phyloP scores from a whole-genome alignment of 2,888 invertebrate species.

The Zaprionus bogoriensis region DNA sequence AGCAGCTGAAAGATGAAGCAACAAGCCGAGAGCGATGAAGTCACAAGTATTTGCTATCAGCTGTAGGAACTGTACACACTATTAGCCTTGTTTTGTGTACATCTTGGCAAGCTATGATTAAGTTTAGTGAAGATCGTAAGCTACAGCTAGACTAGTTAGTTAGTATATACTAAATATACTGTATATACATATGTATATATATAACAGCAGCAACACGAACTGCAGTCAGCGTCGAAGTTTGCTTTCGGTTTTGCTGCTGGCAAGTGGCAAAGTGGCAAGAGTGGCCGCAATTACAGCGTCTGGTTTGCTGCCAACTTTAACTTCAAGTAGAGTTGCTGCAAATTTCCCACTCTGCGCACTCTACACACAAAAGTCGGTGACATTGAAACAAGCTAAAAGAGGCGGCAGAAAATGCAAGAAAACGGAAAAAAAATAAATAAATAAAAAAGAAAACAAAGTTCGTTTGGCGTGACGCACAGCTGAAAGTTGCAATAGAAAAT shows the following conservation, averaged over 20 bases:
- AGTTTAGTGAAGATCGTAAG: too few relatives aligned
- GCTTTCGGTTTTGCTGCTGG: slow-evolving; percentile 24
- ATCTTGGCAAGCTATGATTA: too few relatives aligned
- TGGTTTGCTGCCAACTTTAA: slow-evolving; percentile 37
- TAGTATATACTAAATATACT: too few relatives aligned
- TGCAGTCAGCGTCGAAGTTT: slow-evolving; percentile 12
- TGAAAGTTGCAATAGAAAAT: slow-evolving; percentile 5
- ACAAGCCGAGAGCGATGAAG: too few relatives aligned
- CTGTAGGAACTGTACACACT: too few relatives aligned
- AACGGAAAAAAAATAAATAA: slow-evolving; percentile 7
- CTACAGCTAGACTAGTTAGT: too few relatives aligned
- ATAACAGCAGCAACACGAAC: too few relatives aligned
- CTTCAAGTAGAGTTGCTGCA: not conserved
- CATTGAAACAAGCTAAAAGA: slow-evolving; percentile 56
- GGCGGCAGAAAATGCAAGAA: slow-evolving; percentile 15
- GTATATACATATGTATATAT: too few relatives aligned
- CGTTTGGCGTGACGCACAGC: slow-evolving; percentile 28
- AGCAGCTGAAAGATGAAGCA: too few relatives aligned
- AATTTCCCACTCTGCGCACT: not conserved
- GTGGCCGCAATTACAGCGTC: slow-evolving; percentile 54
- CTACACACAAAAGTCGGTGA: slow-evolving; percentile 31
- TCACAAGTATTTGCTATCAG: too few relatives aligned
- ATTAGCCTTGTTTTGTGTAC: too few relatives aligned
- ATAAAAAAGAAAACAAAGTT: slow-evolving; percentile 17
- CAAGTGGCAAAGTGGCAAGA: slow-evolving; percentile 33